Conservation (phyloP, 2,888 invertebrate genomes). For the Caenorhabditis parvicauda region DNA sequence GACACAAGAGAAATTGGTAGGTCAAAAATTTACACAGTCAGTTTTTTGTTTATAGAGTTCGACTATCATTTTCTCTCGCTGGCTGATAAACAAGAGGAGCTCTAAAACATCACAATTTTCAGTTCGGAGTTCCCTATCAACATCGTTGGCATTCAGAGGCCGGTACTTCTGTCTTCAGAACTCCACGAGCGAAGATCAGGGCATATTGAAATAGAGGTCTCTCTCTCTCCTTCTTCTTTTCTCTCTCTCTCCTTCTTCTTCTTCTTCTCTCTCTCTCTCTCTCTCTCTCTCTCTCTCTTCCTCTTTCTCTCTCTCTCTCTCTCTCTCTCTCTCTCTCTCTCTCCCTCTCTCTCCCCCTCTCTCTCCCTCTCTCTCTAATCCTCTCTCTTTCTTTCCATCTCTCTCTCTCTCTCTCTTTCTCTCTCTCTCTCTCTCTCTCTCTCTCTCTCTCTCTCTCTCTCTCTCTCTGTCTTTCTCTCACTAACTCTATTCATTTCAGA, state of each 20-base stretch:
- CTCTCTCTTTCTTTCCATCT: background rate
- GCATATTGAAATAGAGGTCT: conserved; percentile 22
- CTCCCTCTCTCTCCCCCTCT: background rate
- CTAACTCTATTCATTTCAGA: conserved; percentile 7
- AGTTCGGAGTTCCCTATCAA: conserved; percentile 23
- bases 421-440: conserved; percentile 9
- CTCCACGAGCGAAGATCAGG: conserved; percentile 9
- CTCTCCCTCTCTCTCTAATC: conserved; percentile 8
- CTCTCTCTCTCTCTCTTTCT: conserved; percentile 5
- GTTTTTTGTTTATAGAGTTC: no score
- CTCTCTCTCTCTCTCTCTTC: conserved; percentile 4
- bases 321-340: conserved; percentile 2
- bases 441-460: conserved; percentile 2
- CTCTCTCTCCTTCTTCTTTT: background rate
- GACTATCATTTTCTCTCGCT: no score
- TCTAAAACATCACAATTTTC: no score
- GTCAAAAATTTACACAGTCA: no score
- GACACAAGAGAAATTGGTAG: no score
- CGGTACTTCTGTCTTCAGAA: conserved; percentile 3
- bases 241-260: conserved; percentile 8
- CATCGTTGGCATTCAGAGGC: conserved; percentile 16
- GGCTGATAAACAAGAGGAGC: no score
- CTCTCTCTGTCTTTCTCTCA: background rate
- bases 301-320: conserved; percentile 9
- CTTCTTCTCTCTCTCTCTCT: background rate